Percentiles rank a stretch among this genome's conserved stretches.
phyloP scores from a whole-genome alignment of 2,888 invertebrate genomes.

The Rhagophthalmus giganteus region DNA sequence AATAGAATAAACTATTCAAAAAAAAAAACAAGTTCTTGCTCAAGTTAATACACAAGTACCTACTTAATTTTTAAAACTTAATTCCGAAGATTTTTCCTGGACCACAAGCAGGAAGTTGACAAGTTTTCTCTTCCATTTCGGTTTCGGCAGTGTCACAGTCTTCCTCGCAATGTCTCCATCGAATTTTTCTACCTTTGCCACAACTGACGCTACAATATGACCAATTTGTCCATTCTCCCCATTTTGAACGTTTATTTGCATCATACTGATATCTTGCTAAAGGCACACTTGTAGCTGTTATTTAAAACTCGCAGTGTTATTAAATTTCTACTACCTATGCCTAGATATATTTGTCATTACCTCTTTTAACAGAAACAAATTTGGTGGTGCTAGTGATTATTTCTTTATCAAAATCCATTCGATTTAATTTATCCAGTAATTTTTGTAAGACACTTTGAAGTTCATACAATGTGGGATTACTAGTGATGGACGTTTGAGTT shows the following conservation, averaged over 20 bases:
- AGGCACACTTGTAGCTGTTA: not conserved
- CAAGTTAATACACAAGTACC: not conserved
- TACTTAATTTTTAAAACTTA: slow-evolving; percentile 9
- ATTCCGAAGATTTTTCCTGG: slow-evolving; percentile 51
- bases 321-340: too few species aligned
- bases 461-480: not conserved
- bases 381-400: not conserved
- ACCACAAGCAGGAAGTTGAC: slow-evolving; percentile 57
- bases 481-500: not conserved
- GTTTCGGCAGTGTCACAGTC: slow-evolving; percentile 55
- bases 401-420: not conserved
- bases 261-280: too few species aligned
- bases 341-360: too few species aligned
- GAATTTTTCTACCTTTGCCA: slow-evolving; percentile 62
- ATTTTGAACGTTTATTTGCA: slow-evolving; percentile 42
- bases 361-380: not conserved
- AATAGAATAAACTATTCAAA: too few species aligned
- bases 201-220: slow-evolving; percentile 67
- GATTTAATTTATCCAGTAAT: slow-evolving; percentile 1
- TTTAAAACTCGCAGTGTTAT: too few species aligned
- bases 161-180: slow-evolving; percentile 59
- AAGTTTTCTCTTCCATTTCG: slow-evolving; percentile 59
- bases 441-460: not conserved
- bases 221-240: slow-evolving; percentile 63
- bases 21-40: too few species aligned